Evolutionary conservation across 2,888 invertebrate species (phyloP).

Genomic region (Diloba caeruleocephala): DNA sequence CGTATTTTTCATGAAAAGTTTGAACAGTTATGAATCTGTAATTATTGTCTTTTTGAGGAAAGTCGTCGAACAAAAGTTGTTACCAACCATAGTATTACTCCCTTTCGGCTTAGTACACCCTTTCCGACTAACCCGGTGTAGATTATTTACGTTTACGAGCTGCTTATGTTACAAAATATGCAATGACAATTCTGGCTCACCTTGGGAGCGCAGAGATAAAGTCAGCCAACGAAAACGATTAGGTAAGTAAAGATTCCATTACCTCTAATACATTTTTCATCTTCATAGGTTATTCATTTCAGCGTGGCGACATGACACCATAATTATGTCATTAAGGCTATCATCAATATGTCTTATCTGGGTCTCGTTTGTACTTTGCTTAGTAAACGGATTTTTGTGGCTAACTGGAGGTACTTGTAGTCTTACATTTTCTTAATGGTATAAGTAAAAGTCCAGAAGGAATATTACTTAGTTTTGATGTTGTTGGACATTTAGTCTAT

Average conservation of each 20-base stretch:
- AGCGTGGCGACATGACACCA: background rate
- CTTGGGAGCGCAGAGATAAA: background rate
- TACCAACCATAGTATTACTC: too few relatives aligned
- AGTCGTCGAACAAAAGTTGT: too few relatives aligned
- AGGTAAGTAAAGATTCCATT: conserved; percentile 4
- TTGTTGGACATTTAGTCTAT: too few relatives aligned
- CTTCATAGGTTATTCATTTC: background rate
- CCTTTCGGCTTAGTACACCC: too few relatives aligned
- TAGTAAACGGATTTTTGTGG: conserved; percentile 13
- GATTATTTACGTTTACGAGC: too few relatives aligned
- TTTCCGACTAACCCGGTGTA: too few relatives aligned
- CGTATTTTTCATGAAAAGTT: too few relatives aligned
- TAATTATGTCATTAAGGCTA: conserved; percentile 35
- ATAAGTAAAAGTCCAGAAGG: background rate
- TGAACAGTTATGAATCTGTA: too few relatives aligned
- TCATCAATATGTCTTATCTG: conserved; percentile 47
- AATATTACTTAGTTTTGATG: too few relatives aligned
- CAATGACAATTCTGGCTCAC: background rate
- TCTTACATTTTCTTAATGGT: background rate
- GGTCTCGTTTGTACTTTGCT: conserved; percentile 3
- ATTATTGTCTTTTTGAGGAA: too few relatives aligned
- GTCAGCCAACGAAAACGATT: conserved; percentile 7
- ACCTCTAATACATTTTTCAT: conserved; percentile 24
- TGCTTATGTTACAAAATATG: too few relatives aligned
- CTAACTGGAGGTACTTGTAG: background rate